A percentile compares a stretch with the other conserved stretches of the same genome.
Conservation (phyloP, 1,140 invertebrate species). For the Myzus persicae region DNA sequence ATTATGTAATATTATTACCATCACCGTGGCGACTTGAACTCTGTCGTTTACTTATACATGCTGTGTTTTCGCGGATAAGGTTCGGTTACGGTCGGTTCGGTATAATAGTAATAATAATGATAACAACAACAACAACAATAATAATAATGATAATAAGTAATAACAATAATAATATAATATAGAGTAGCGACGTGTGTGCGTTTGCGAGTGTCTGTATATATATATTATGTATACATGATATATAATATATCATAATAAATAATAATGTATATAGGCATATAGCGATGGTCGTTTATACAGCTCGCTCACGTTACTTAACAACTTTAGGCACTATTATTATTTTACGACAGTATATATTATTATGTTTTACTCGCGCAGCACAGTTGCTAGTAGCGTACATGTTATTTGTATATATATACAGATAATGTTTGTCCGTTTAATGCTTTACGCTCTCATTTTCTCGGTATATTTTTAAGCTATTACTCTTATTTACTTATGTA, state of each 20-base stretch:
- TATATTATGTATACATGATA: too few species aligned
- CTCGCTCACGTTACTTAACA: neutral
- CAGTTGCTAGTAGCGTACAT: neutral
- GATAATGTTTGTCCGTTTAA: neutral
- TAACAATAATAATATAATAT: constrained; percentile 21
- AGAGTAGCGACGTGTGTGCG: neutral
- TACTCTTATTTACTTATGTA: neutral
- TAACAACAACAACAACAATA: neutral
- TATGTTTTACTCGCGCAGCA: neutral
- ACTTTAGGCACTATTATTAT: constrained; percentile 9
- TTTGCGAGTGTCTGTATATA: too few species aligned
- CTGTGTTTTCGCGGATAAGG: neutral
- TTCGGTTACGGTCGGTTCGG: neutral
- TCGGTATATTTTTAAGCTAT: neutral
- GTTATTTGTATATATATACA: neutral
- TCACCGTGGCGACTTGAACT: neutral
- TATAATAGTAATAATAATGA: neutral
- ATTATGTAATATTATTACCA: neutral
- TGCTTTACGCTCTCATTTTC: neutral
- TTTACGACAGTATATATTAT: neutral
- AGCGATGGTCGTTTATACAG: neutral
- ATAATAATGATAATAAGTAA: constrained; percentile 12
- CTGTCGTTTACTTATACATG: neutral
- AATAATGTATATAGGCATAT: neutral
- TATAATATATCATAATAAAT: neutral